Conservation (phyloP, 2,797 vertebrate species). For the Mus minutoides region DNA sequence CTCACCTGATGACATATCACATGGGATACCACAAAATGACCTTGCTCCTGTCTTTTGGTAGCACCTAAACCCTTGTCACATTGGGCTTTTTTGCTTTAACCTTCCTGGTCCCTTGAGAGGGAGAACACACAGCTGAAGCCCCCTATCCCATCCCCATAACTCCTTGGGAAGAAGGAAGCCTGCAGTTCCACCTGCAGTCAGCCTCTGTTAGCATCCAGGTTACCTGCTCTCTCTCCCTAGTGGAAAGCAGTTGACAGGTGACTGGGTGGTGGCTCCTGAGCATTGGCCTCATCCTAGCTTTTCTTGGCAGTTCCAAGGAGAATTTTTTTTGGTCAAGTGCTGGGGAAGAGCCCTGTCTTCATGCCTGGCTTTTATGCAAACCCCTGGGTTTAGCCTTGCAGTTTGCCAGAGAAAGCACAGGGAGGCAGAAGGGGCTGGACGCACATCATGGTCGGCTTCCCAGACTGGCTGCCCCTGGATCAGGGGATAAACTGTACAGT, state of each 20-base stretch:
- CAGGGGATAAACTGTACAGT: neutral
- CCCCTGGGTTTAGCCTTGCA: neutral
- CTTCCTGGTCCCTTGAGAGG: constrained; percentile 4
- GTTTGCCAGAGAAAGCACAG: neutral
- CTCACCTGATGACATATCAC: neutral
- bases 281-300: neutral
- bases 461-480: neutral
- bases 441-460: neutral
- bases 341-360: neutral
- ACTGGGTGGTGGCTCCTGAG: neutral
- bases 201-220: neutral
- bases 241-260: neutral
- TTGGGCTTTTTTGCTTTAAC: neutral
- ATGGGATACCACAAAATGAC: neutral
- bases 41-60: neutral
- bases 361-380: neutral
- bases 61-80: rapidly evolving
- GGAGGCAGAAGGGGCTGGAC: neutral
- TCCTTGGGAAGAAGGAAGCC: constrained; percentile 6
- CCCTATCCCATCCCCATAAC: neutral
- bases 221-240: neutral
- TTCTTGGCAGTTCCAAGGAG: neutral
- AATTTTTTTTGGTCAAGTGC: neutral
- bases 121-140: neutral
- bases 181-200: neutral